Evolutionary conservation across 2,888 invertebrate species (phyloP), one percentile per base, ranked within the genome.

Genomic region (Polietes domitor): DNA sequence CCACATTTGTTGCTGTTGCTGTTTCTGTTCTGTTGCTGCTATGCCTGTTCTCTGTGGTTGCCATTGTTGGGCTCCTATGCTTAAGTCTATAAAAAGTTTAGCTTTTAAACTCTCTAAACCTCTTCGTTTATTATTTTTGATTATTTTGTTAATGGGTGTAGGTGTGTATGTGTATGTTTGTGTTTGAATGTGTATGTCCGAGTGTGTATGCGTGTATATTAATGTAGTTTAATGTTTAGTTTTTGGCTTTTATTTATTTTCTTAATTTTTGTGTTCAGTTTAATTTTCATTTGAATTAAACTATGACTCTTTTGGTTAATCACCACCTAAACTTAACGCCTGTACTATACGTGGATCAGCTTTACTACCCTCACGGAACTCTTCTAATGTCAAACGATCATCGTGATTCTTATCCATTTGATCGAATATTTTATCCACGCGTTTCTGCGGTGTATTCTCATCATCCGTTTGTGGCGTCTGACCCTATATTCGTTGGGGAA

Each of bases 371-470:
- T 98, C 98, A 89, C 98, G 95, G 94, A 98, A 98, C 93, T 99
- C 98, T 90, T 99, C 99, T 88, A 98, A 94, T 61, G 98, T 98
- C 88, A 99, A 94, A 89, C 97, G 95, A 93, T 98, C 98, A 92
- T 99, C 98, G 93, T 98, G 98, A 92, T 99, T 98, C 94, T 97
- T 98, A 93, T 99, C 98, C 98, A 98, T 98, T 92, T 98, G 98
- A 92, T 98, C 97, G 93, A 98, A 99, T 92, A 99, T 98, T 93
- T 98, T 97, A 93, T 98, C 98, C 86, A 98, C 98, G 90, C 98
- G 94, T 92, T 98, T 98, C 92, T 98, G 97, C 4, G 97, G 97
- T 77, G 97, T 97, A 92, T 97, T 97, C 90, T 97, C 97, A 90
- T 97, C 97, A 89, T 97, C 97, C 4, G 96, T 95, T 88, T 95